A percentile compares a stretch with the other conserved stretches of the same genome.
phyloP scores from a whole-genome alignment of 1,140 invertebrate genomes.

The Coboldia fuscipes region DNA sequence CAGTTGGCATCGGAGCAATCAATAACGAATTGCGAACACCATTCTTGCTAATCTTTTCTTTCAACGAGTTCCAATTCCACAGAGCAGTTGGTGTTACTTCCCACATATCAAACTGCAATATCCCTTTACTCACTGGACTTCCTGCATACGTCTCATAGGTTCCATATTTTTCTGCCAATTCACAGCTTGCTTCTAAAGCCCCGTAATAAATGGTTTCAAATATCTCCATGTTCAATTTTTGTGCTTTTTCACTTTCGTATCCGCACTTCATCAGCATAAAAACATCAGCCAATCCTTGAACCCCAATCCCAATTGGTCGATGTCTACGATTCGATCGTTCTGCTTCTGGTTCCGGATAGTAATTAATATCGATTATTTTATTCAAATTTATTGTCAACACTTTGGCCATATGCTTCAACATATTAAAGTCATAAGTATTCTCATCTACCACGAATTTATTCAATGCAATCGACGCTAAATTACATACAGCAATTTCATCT shows the following conservation, averaged over 20 bases:
- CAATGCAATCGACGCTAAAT: slow-evolving; percentile 93
- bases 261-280: slow-evolving; percentile 89
- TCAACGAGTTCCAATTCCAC: slow-evolving; percentile 77
- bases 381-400: slow-evolving; percentile 84
- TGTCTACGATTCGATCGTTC: slow-evolving; percentile 76
- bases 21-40: slow-evolving; percentile 90
- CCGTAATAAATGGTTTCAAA: slow-evolving; percentile 98
- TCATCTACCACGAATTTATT: slow-evolving; percentile 80
- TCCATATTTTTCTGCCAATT: slow-evolving; percentile 72
- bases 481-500: slow-evolving; percentile 95
- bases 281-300: slow-evolving; percentile 92
- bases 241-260: slow-evolving; percentile 73
- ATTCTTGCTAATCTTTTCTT: slow-evolving; percentile 69
- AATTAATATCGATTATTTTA: slow-evolving; percentile 95
- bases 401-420: slow-evolving; percentile 75
- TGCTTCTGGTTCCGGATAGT: slow-evolving; percentile 83
- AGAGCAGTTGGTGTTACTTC: slow-evolving; percentile 59
- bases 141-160: slow-evolving; percentile 83
- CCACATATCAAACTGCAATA: slow-evolving; percentile 99
- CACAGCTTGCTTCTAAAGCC: slow-evolving; percentile 91
- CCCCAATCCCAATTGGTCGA: slow-evolving; percentile 89
- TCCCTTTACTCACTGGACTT: slow-evolving; percentile 83
- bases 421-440: slow-evolving; percentile 72
- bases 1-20: slow-evolving; percentile 96
- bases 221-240: slow-evolving; percentile 80